Evolutionary conservation across 2,888 invertebrate species (phyloP).

Genomic region (Pristionchus maxplancki): DNA sequence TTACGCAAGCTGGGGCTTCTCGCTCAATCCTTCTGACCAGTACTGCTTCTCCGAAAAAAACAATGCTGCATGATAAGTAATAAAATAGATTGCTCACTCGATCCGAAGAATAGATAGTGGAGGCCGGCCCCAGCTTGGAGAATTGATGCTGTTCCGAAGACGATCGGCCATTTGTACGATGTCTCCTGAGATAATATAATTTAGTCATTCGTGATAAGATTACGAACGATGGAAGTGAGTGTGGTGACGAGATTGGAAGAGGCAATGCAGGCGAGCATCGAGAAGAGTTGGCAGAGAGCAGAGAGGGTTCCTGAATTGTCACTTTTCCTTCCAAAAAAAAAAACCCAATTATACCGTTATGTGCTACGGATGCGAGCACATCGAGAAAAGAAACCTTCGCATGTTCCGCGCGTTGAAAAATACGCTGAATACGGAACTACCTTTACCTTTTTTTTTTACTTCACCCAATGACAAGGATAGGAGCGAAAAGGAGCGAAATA

Average conservation of each 20-base stretch:
- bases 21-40: not conserved
- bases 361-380: too few relatives aligned
- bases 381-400: too few relatives aligned
- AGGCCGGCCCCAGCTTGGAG: not conserved
- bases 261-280: conserved; percentile 25
- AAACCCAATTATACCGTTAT: too few relatives aligned
- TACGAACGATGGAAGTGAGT: conserved; percentile 35
- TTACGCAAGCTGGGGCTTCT: not conserved
- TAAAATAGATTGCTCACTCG: not conserved
- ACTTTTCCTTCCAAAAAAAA: too few relatives aligned
- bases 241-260: conserved; percentile 40
- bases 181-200: not conserved
- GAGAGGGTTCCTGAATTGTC: conserved; percentile 10
- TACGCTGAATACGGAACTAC: too few relatives aligned
- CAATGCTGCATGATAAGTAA: not conserved
- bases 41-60: conserved; percentile 2
- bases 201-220: not conserved
- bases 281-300: conserved; percentile 25
- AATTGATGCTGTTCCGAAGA: conserved; percentile 18
- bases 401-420: too few relatives aligned
- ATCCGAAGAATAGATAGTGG: conserved; percentile 45
- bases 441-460: too few relatives aligned
- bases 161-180: conserved; percentile 35
- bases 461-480: too few relatives aligned
- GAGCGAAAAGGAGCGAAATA: not conserved